Conservation (phyloP, 2,888 invertebrate species). For the Limnephilus auricula region DNA sequence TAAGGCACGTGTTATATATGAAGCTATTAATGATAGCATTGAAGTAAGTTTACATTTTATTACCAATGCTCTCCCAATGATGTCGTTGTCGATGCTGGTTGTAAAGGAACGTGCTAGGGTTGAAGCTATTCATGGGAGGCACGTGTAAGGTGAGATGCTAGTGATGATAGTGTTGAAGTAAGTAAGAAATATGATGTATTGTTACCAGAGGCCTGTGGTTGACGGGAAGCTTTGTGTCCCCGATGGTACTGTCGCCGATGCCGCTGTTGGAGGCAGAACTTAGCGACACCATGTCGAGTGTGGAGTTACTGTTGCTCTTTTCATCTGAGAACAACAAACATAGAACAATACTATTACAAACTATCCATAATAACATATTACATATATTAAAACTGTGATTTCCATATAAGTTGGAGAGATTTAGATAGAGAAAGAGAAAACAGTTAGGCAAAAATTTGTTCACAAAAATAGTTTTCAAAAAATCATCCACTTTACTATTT, state of each 20-base stretch:
- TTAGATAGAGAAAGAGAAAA: too few relatives aligned
- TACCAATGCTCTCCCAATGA: too few relatives aligned
- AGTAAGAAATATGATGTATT: background rate
- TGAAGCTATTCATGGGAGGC: background rate
- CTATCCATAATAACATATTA: background rate
- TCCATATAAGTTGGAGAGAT: too few relatives aligned
- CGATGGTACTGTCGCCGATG: conserved; percentile 69
- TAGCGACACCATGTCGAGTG: conserved; percentile 76
- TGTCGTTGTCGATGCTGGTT: too few relatives aligned
- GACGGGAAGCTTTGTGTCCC: conserved; percentile 73
- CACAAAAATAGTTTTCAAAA: too few relatives aligned
- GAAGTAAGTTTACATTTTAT: too few relatives aligned
- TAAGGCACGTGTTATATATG: too few relatives aligned
- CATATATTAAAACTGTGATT: too few relatives aligned
- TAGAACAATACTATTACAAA: background rate
- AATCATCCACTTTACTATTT: too few relatives aligned
- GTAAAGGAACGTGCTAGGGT: background rate
- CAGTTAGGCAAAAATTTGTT: too few relatives aligned
- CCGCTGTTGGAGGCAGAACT: conserved; percentile 69
- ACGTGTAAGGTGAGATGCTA: background rate
- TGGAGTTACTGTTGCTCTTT: conserved; percentile 73
- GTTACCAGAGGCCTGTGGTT: conserved; percentile 76
- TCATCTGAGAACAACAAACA: conserved; percentile 71
- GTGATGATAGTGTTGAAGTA: conserved; percentile 64
- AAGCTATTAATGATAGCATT: too few relatives aligned